Evolutionary conservation across 1,140 invertebrate species (phyloP).

Genomic region (Oryctes rhinoceros): DNA sequence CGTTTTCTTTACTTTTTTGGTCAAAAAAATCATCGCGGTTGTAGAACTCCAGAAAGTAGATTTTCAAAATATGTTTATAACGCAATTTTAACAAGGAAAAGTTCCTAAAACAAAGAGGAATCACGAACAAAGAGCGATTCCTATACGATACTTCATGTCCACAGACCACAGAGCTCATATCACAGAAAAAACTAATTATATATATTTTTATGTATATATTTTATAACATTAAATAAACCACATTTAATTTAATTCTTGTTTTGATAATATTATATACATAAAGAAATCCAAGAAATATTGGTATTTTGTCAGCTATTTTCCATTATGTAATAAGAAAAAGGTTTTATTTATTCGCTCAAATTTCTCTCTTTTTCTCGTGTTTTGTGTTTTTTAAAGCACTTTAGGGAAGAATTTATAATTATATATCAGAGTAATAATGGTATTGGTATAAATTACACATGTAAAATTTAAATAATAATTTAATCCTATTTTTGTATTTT

Average conservation of each 20-base stretch:
- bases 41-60: constrained; percentile 40
- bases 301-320: not conserved
- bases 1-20: constrained; percentile 19
- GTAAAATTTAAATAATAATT: constrained; percentile 47
- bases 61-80: constrained; percentile 28
- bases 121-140: constrained; percentile 38
- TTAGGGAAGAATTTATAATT: constrained; percentile 61
- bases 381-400: constrained; percentile 58
- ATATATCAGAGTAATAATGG: constrained; percentile 54
- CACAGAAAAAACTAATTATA: constrained; percentile 50
- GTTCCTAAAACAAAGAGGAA: constrained; percentile 22
- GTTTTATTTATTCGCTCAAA: not conserved
- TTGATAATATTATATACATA: constrained; percentile 25
- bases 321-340: constrained; percentile 31
- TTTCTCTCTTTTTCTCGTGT: constrained; percentile 42
- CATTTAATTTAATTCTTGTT: not conserved
- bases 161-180: constrained; percentile 48
- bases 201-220: constrained; percentile 30
- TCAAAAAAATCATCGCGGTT: constrained; percentile 33
- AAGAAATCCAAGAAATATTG: constrained; percentile 23
- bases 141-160: constrained; percentile 38
- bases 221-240: constrained; percentile 11
- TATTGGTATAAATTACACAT: constrained; percentile 53
- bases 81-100: constrained; percentile 30
- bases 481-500: constrained; percentile 33